These are phyloP conservation scores for Deilephila porcellus DNA, from an alignment of 2,888 invertebrate species.

Conservation along the genomic window DNA sequence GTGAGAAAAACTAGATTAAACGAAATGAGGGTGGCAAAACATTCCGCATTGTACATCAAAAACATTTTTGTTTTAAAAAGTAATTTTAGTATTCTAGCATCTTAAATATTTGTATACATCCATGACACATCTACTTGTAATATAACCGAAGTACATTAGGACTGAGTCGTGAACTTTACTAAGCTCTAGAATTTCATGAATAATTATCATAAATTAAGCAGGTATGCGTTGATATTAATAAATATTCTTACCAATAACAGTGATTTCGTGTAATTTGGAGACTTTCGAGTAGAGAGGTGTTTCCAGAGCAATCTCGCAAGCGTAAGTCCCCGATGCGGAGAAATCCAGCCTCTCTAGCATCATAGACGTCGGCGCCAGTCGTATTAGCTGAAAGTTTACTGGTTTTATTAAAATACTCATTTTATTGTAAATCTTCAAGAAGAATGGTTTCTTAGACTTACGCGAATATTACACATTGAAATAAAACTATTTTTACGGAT, in stretches of 20 bases:
- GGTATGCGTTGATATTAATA: neutral
- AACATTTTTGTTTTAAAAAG: neutral
- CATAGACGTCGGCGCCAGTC: slow-evolving; percentile 76
- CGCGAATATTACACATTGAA: too few species aligned
- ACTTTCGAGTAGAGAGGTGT: slow-evolving; percentile 93
- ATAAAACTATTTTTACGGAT: too few species aligned
- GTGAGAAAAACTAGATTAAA: too few species aligned
- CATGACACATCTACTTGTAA: neutral
- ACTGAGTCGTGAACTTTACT: neutral
- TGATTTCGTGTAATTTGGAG: slow-evolving; percentile 90
- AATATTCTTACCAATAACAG: slow-evolving; percentile 89
- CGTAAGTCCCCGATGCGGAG: slow-evolving; percentile 91
- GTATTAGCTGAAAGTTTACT: slow-evolving; percentile 63
- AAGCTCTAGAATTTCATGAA: slow-evolving; percentile 18
- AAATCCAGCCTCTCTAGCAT: slow-evolving; percentile 90
- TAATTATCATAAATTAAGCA: slow-evolving; percentile 1
- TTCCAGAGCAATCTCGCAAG: slow-evolving; percentile 92
- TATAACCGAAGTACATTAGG: neutral
- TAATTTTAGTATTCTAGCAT: neutral
- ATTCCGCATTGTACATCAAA: too few species aligned
- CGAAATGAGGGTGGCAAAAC: too few species aligned
- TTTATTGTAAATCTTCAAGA: neutral
- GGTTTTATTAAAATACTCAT: slow-evolving; percentile 5
- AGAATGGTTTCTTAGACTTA: too few species aligned
- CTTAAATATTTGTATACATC: neutral